Percentiles rank a stretch among this genome's conserved stretches.
Evolutionary conservation across 2,113 vertebrate species (phyloP).

Genomic region (Beaufortia kweichowensis): DNA sequence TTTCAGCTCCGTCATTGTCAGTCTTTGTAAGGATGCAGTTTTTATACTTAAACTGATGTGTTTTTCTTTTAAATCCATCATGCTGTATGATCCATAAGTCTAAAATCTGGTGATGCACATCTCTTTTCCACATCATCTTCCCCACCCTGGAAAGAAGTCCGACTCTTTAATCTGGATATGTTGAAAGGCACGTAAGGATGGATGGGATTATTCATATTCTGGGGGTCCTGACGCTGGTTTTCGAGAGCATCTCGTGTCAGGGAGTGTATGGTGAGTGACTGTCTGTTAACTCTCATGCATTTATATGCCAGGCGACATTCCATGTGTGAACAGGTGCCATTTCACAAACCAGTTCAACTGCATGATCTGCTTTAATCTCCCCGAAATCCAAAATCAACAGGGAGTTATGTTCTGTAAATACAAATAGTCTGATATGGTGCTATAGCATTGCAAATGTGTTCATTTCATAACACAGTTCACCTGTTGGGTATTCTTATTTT

Average conservation of each 20-base stretch:
- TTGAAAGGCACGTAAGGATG: constrained; percentile 88
- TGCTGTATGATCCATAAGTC: no score
- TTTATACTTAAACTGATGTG: no score
- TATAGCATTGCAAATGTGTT: background rate
- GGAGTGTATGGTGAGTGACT: constrained; percentile 91
- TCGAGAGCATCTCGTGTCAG: constrained; percentile 83
- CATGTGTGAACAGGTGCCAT: constrained; percentile 33
- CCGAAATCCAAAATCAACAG: background rate
- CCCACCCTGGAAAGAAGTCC: constrained; percentile 68
- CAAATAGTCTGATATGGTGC: no score
- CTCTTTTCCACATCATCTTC: constrained; percentile 35
- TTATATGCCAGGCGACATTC: constrained; percentile 34
- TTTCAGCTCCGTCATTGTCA: background rate
- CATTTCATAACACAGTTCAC: background rate
- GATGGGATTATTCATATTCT: constrained; percentile 85
- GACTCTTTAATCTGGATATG: constrained; percentile 81
- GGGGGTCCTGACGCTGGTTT: constrained; percentile 83
- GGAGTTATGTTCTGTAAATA: background rate
- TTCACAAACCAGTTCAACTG: constrained; percentile 6
- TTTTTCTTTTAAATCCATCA: no score
- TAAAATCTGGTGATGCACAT: constrained; percentile 9
- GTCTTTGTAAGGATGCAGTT: background rate
- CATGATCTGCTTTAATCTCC: background rate
- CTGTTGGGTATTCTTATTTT: background rate
- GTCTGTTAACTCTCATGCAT: constrained; percentile 44